These are phyloP conservation scores for Rhinichthys klamathensis DNA, from an alignment of 2,113 vertebrate species.

Conservation along the genomic window DNA sequence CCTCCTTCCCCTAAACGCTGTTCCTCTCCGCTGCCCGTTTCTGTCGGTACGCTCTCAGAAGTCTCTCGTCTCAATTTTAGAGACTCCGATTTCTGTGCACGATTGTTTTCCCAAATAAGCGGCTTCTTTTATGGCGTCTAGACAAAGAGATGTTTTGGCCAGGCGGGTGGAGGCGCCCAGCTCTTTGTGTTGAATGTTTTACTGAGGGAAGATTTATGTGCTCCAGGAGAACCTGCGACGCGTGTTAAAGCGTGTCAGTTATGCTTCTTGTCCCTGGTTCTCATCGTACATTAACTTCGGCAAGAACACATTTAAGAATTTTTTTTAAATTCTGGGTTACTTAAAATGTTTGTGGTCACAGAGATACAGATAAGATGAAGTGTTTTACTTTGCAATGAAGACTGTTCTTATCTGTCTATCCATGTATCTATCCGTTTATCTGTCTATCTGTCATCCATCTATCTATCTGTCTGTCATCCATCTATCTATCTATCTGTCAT, in stretches of 20 bases:
- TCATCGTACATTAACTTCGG: neutral
- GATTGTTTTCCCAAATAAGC: slow-evolving; percentile 52
- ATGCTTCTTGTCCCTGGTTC: neutral
- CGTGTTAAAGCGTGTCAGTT: slow-evolving; percentile 12
- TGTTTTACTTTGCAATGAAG: neutral
- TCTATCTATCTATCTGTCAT: no score
- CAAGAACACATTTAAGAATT: neutral
- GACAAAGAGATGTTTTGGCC: slow-evolving; percentile 25
- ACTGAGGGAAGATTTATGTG: slow-evolving; percentile 22
- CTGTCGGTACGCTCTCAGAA: slow-evolving; percentile 23
- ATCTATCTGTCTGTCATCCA: no score
- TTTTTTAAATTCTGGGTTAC: neutral
- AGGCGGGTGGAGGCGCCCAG: neutral
- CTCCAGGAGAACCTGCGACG: neutral
- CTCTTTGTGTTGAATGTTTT: slow-evolving; percentile 31
- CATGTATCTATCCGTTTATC: neutral
- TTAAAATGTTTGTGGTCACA: neutral
- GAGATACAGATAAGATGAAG: no score
- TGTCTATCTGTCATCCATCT: no score
- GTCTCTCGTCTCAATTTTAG: neutral
- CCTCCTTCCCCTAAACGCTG: neutral
- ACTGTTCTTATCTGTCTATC: neutral
- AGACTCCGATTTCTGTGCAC: slow-evolving; percentile 32
- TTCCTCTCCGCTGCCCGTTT: slow-evolving; percentile 3
- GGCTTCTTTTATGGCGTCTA: slow-evolving; percentile 25